phyloP scores from a whole-genome alignment of 2,888 invertebrate species.

The Monochamus alternatus region DNA sequence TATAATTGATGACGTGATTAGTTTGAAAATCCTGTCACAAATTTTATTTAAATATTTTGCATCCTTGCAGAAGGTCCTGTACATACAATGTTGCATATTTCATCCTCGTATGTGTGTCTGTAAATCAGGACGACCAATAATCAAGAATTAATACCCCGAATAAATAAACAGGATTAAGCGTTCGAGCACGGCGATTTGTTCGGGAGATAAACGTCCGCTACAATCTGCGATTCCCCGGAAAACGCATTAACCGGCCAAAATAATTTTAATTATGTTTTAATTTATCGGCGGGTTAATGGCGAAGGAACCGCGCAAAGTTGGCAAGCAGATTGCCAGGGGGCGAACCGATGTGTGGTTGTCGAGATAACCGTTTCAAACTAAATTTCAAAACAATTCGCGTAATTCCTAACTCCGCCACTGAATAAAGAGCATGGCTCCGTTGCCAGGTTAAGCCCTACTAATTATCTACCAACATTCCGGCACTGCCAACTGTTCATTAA shows the following conservation, averaged over 20 bases:
- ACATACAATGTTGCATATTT: too few species aligned
- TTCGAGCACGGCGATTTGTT: not conserved
- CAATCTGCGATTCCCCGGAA: slow-evolving; percentile 14
- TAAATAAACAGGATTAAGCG: not conserved
- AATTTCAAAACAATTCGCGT: slow-evolving; percentile 54
- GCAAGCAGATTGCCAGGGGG: slow-evolving; percentile 19
- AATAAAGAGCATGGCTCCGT: slow-evolving; percentile 48
- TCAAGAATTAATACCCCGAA: not conserved
- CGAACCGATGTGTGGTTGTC: slow-evolving; percentile 43
- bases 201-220: not conserved
- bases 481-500: slow-evolving; percentile 45
- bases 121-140: not conserved
- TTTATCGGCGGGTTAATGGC: slow-evolving; percentile 16
- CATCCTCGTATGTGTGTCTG: too few species aligned
- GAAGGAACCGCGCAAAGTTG: slow-evolving; percentile 13
- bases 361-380: slow-evolving; percentile 52
- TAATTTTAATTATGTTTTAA: slow-evolving; percentile 32
- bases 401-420: slow-evolving; percentile 49
- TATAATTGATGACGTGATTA: too few species aligned
- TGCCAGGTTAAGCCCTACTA: slow-evolving; percentile 52
- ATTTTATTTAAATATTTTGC: too few species aligned
- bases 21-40: too few species aligned
- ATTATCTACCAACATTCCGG: slow-evolving; percentile 50
- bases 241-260: slow-evolving; percentile 22
- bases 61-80: too few species aligned